Base-by-base conservation (phyloP, 30 jellyfish, hydroid and myxozoan genomes). In the Turritopsis dohrnii region DNA sequence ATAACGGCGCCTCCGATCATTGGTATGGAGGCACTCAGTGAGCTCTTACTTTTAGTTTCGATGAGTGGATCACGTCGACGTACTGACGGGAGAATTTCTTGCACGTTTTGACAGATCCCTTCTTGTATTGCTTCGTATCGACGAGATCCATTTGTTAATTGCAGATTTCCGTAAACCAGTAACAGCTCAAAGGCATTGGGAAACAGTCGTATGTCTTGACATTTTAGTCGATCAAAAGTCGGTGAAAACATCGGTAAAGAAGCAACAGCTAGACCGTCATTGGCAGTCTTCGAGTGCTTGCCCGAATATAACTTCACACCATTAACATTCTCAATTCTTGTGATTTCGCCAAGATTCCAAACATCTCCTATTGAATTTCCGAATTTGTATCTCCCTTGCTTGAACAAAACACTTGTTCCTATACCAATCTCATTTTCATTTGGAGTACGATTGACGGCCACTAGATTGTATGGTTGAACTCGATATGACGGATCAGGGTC, bases 291-390 rank as follows among this genome's bases (percentile, higher is more conserved):
- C 29, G 17, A 66, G 30, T 66, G 76, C 29, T 66, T 66, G 30
- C 76, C 76, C 7, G 76, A 66, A 66, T 66, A 66, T 17, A 66
- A 17, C 29, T 66, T 66, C 17, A 5, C 8, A 17, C 76, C 76
- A 66, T 17, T 17, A 66, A n/a, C n/a, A n/a, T n/a, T 17, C 4
- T 17, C 76, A 66, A 66, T 66, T 8, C 17, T 66, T 7, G 7
- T 66, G 4, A 66, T 66, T 17, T 66, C 76, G 76, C 76, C 76
- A 7, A 66, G 76, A 66, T 66, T 66, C 76, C 76, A 66, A 26
- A 66, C 76, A 66, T 66, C 76, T n/a, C n/a, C n/a, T 66, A 9
- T 26, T 66, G 76, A n/a, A 8, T 26, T 26, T 9, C 76, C 76
- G 30, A 3, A 26, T 66, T 17, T 7, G 17, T 66, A 66, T n/a